Base-by-base conservation (phyloP, 1,140 invertebrate species). In the Mactra quadrangularis region DNA sequence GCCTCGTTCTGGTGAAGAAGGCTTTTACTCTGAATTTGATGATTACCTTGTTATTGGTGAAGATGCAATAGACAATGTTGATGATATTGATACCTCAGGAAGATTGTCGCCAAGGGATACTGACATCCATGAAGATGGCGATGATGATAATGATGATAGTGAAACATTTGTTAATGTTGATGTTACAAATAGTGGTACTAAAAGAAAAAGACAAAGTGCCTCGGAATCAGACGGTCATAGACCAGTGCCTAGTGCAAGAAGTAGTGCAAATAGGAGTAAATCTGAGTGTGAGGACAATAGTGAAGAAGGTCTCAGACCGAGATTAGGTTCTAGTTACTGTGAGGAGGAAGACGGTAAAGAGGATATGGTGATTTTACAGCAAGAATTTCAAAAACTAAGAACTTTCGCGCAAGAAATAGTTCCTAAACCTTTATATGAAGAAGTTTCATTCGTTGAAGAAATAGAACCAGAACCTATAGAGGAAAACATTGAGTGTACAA, bases 371-470 rank as follows among this genome's bases (percentile, higher is more conserved):
- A 83, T 74, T 53, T 64, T 75, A 72, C 53, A 81, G 25, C 72
- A 86, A 38, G 90, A 90, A 45, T 90, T 91, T 81, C 84, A 88
- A 76, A 86, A 91, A 60, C 72, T 91, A 13, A 84, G 83, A 81
- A 83, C 81, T 19, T 90, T 90, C 83, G 87, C 88, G 1, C 71
- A 81, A 64, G 86, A 87, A 68, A 74, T 88, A 38, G 81, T 83
- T 25, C 86, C 85, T 13, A 71, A 76, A 47, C 71, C 60, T 35
- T 53, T 74, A 53, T 83, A 87, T 74, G 87, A 86, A 72, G 45
- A 62, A 59, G 85, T 60, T 11, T 57, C 84, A 17, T 22, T 86
- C 17, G 79, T 76, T 29, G 89, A 90, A 59, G 83, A 82, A 33
- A 29, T 83, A 60, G 82, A 81, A 64, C 50, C 83, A 19, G 60